Evolutionary conservation across 53 echinoderm and acorn worm genomes (phyloP).

Genomic region (Paelopatides confundens): DNA sequence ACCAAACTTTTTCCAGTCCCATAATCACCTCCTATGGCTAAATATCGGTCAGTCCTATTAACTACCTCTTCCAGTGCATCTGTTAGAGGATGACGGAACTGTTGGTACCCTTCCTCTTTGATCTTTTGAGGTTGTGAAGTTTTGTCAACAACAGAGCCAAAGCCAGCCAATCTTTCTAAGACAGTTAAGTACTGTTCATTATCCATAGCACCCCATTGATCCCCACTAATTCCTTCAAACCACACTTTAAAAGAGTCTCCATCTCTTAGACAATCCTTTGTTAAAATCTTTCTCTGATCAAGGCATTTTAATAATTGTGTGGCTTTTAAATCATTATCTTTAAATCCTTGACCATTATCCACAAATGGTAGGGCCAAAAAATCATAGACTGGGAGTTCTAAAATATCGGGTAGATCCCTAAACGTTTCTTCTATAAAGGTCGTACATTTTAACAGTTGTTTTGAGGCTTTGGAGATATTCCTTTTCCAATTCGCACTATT

Average conservation of each 20-base stretch:
- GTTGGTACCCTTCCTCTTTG: background rate
- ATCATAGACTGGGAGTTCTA: background rate
- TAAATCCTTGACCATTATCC: too few relatives aligned
- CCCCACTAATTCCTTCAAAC: background rate
- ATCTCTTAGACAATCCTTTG: background rate
- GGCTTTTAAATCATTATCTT: background rate
- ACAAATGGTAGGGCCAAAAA: conserved; percentile 10
- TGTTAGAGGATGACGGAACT: background rate
- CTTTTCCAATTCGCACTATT: background rate
- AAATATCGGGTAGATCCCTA: background rate
- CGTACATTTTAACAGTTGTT: background rate
- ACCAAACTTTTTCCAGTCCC: conserved; percentile 36
- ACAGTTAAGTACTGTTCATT: background rate
- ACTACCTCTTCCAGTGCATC: background rate
- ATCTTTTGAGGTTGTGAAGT: background rate
- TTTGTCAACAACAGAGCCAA: background rate
- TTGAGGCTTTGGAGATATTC: background rate
- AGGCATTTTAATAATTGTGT: background rate
- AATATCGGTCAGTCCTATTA: background rate
- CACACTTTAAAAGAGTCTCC: background rate
- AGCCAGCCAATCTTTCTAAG: conserved; percentile 17
- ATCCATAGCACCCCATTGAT: background rate
- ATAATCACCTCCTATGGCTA: conserved; percentile 18
- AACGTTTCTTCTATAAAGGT: background rate
- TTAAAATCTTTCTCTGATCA: background rate